Conservation (phyloP, 2,888 invertebrate species). For the Hartigia nigra region DNA sequence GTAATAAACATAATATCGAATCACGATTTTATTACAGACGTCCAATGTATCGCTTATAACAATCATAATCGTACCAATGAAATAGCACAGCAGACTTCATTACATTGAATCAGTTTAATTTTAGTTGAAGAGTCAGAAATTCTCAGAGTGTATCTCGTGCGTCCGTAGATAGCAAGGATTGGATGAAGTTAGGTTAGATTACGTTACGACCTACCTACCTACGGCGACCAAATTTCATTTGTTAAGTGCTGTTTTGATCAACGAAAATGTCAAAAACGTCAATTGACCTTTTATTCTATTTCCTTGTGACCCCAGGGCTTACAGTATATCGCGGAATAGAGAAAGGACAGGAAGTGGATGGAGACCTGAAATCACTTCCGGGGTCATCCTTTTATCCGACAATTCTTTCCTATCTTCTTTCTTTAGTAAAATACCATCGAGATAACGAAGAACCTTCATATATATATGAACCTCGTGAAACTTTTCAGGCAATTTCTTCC, state of each 20-base stretch:
- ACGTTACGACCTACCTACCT: background rate
- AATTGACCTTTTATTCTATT: conserved; percentile 44
- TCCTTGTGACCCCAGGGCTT: conserved; percentile 32
- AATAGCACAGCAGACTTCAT: conserved; percentile 25
- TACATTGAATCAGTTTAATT: conserved; percentile 34
- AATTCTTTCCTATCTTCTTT: background rate
- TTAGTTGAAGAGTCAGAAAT: conserved; percentile 25
- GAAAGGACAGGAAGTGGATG: conserved; percentile 18
- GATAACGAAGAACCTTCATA: background rate
- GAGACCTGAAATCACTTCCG: conserved; percentile 31
- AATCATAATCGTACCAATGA: background rate
- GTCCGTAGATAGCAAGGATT: background rate
- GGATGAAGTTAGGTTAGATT: too few species aligned
- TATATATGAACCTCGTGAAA: background rate
- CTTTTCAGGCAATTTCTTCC: background rate
- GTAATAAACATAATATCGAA: background rate
- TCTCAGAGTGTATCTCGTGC: conserved; percentile 27
- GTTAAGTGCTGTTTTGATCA: conserved; percentile 39
- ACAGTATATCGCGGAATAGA: conserved; percentile 20
- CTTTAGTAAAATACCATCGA: background rate
- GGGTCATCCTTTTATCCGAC: conserved; percentile 12
- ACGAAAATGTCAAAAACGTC: conserved; percentile 44
- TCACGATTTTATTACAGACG: background rate
- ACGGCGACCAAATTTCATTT: conserved; percentile 28
- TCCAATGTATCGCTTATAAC: background rate